Evolutionary conservation across 2,888 invertebrate genomes (phyloP).

Genomic region (Cheilosia variabilis): DNA sequence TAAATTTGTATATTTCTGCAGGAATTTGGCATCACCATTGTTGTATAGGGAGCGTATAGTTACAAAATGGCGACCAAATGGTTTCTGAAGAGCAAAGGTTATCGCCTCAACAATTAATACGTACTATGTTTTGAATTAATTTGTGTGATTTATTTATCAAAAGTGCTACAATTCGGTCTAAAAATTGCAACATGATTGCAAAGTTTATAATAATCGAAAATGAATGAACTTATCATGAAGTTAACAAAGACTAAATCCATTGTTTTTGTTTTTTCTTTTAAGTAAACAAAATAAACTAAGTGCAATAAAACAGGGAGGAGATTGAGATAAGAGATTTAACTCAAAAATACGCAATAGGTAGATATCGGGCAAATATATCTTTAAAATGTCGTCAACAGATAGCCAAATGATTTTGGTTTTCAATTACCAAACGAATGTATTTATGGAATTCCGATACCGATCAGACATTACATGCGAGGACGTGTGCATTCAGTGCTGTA

Average conservation of each 20-base stretch:
- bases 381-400: conserved; percentile 50
- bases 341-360: not conserved
- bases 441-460: conserved; percentile 78
- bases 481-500: conserved; percentile 89
- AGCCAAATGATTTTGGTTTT: conserved; percentile 76
- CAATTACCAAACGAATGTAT: conserved; percentile 79
- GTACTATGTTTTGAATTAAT: conserved; percentile 45
- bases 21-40: conserved; percentile 21
- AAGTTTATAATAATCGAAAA: not conserved
- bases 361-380: not conserved
- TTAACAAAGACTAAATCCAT: not conserved
- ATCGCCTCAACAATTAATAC: conserved; percentile 31
- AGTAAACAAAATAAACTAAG: conserved; percentile 56
- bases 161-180: conserved; percentile 29
- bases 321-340: conserved; percentile 26
- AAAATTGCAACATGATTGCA: conserved; percentile 26
- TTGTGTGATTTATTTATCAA: conserved; percentile 26
- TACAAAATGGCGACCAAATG: conserved; percentile 37
- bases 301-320: conserved; percentile 40
- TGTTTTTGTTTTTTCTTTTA: conserved; percentile 41
- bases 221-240: conserved; percentile 41
- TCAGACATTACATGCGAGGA: conserved; percentile 86
- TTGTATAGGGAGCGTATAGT: not conserved
- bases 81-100: conserved; percentile 8
- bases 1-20: not conserved